These are phyloP conservation scores for Crepidodera aurea DNA, from an alignment of 2,888 invertebrate species.

Conservation along the genomic window DNA sequence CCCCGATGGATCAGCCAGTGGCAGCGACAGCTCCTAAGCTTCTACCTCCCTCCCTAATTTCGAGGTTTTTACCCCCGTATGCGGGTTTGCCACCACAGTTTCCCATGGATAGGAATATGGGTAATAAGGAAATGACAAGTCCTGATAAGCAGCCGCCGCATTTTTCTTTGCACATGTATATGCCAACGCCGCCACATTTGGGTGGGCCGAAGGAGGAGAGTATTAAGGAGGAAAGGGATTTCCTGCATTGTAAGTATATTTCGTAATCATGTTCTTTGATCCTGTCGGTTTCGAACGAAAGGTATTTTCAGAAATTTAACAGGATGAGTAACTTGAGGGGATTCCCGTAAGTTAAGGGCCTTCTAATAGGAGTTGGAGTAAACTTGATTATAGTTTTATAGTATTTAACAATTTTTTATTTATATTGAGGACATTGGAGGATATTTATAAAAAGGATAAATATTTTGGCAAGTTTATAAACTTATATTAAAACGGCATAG, in stretches of 20 bases:
- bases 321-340: no score
- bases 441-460: no score
- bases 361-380: no score
- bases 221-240: constrained; percentile 70
- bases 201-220: constrained; percentile 50
- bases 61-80: constrained; percentile 68
- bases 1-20: constrained; percentile 64
- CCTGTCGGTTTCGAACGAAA: no score
- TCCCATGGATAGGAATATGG: constrained; percentile 58
- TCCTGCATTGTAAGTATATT: constrained; percentile 66
- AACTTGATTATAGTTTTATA: no score
- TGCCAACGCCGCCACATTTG: constrained; percentile 57
- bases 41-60: constrained; percentile 68
- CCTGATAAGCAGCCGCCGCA: constrained; percentile 57
- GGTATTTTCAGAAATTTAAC: no score
- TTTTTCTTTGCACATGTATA: constrained; percentile 60
- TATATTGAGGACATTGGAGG: no score
- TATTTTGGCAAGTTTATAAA: no score
- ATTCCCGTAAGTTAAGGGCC: no score
- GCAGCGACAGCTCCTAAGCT: constrained; percentile 68
- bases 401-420: no score
- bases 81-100: constrained; percentile 70
- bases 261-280: no score
- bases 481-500: no score
- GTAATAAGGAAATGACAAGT: constrained; percentile 56